Base-by-base conservation (phyloP, 2,888 invertebrate species). In the Andrena chrysosceles region DNA sequence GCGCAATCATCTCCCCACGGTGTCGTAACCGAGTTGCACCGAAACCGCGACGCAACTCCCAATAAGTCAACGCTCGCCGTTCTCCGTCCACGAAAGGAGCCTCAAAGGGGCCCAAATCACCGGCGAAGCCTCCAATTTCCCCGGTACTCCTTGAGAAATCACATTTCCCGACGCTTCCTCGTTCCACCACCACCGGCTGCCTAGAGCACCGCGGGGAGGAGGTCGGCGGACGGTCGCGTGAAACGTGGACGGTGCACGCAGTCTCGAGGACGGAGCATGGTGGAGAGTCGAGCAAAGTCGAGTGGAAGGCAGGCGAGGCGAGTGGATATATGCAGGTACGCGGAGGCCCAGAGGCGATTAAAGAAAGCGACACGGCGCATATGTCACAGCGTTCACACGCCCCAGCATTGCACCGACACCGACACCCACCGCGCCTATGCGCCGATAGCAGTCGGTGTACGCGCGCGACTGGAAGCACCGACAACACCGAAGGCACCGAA, bases 311-410 rank as follows among this genome's bases (percentile, higher is more conserved):
- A 54, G 60, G 64, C 71, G 62, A 64, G 33, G 78, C 85, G 79
- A 85, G 77, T 81, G 79, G 78, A 72, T 77, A 42, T 52, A 74
- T 67, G 81, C 83, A 66, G 72, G 76, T 72, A 83, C 66, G 74
- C 72, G 48, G 67, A 77, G 81, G 74, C 84, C 87, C 83, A 85
- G 83, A 87, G 86, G 87, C 91, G 90, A 93, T 93, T 93, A 91
- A 93, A 93, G 93, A 93, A 93, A 93, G 93, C 93, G 93, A 93
- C 93, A 93, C 93, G 91, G 90, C 89, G 93, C 93, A 93, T 93
- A 93, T 93, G 93, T 94, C 93, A 93, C 93, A 93, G 91, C 93
- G 93, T 93, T 94, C 93, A 93, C 93, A 94, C 93, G 93, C 93
- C 92, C 92, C 91, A 88, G 89, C 87, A 71, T 59, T 70, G 83